These are phyloP conservation scores for Tethea ocularis DNA, from an alignment of 2,888 invertebrate species.

Conservation along the genomic window DNA sequence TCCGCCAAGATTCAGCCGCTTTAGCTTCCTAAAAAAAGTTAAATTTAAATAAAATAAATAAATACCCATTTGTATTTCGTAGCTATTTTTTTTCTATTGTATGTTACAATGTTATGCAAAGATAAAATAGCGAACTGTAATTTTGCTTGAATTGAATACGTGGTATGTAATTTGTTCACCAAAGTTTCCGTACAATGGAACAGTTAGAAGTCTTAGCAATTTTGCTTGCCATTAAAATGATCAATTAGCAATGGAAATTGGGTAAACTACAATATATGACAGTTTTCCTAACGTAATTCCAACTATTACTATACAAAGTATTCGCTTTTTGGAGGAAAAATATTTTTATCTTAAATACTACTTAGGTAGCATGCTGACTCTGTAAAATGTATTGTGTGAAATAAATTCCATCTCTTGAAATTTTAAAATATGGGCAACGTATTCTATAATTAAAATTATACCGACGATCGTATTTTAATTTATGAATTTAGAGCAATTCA, in stretches of 20 bases:
- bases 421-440: too few relatives aligned
- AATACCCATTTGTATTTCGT: background rate
- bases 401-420: too few relatives aligned
- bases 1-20: constrained; percentile 92
- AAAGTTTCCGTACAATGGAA: constrained; percentile 27
- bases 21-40: constrained; percentile 86
- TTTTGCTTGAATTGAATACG: constrained; percentile 21
- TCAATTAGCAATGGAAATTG: background rate
- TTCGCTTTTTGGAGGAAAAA: background rate
- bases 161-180: constrained; percentile 37
- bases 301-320: background rate
- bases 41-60: background rate
- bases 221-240: constrained; percentile 19
- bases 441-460: too few relatives aligned
- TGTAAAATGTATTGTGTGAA: too few relatives aligned
- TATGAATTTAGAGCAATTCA: too few relatives aligned
- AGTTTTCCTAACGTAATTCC: background rate
- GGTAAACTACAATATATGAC: background rate
- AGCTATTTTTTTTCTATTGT: background rate
- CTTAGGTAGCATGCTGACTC: too few relatives aligned
- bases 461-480: too few relatives aligned
- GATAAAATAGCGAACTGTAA: constrained; percentile 18
- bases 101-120: constrained; percentile 7
- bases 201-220: constrained; percentile 21
- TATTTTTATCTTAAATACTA: too few relatives aligned